Evolutionary conservation across 1,140 invertebrate species (phyloP).

Genomic region (Drosophila neocordata): DNA sequence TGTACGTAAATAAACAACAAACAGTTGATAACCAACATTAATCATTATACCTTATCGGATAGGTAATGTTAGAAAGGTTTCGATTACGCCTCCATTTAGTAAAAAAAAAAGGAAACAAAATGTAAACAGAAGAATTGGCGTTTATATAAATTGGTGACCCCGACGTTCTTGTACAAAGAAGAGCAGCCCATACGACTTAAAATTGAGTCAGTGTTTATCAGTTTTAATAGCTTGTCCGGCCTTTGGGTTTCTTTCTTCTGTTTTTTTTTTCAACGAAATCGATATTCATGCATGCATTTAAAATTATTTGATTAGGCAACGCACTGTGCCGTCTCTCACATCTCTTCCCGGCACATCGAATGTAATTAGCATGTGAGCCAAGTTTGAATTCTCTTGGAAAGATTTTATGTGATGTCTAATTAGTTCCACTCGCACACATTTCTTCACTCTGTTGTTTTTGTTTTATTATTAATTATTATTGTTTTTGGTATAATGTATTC

Average conservation of each 20-base stretch:
- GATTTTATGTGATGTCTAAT: conserved; percentile 1
- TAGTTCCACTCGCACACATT: background rate
- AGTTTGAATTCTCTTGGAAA: background rate
- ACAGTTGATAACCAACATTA: background rate
- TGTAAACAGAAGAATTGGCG: background rate
- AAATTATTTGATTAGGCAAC: background rate
- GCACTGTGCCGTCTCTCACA: background rate
- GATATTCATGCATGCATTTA: background rate
- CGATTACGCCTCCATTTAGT: background rate
- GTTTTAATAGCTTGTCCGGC: no score
- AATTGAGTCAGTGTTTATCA: no score
- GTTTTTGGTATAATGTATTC: background rate
- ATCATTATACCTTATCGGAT: conserved; percentile 6
- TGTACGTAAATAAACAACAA: background rate
- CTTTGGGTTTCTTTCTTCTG: no score
- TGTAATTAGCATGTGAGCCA: conserved; percentile 6
- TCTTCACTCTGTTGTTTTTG: background rate
- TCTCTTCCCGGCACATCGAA: background rate
- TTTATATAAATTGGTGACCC: background rate
- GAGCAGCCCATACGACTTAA: no score
- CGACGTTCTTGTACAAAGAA: no score
- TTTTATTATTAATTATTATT: background rate
- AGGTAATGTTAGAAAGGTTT: background rate
- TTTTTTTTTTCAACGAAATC: no score
- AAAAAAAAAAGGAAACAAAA: background rate